Conservation (phyloP, 2,113 vertebrate species). For the Brienomyrus brachyistius region DNA sequence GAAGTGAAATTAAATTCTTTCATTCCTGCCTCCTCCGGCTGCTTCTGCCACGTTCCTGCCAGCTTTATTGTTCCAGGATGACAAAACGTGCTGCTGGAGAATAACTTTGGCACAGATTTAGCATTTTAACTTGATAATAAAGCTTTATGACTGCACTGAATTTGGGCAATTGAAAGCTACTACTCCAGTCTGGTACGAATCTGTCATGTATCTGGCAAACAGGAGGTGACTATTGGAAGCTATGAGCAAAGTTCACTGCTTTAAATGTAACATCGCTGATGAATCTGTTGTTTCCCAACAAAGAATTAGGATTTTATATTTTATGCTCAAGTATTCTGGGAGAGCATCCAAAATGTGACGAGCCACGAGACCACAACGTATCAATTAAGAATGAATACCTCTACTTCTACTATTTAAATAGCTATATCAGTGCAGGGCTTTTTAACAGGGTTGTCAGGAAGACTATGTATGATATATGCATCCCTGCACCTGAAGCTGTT, state of each 20-base stretch:
- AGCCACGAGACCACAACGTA: conserved; percentile 37
- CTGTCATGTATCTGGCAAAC: background rate
- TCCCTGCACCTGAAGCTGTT: conserved; percentile 28
- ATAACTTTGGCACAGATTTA: conserved; percentile 9
- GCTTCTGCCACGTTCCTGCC: background rate
- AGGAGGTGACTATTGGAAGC: background rate
- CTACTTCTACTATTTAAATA: conserved; percentile 28
- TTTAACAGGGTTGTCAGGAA: conserved; percentile 30
- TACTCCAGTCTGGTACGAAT: conserved; percentile 7
- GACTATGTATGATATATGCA: conserved; percentile 15
- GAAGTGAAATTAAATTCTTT: background rate
- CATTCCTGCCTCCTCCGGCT: background rate
- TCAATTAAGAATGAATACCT: conserved; percentile 48
- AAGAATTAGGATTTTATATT: conserved; percentile 50
- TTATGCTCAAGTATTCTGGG: conserved; percentile 52
- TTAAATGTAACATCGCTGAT: background rate
- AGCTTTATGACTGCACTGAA: conserved; percentile 2
- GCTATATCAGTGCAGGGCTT: conserved; percentile 28
- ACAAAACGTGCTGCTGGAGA: background rate
- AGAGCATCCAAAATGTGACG: conserved; percentile 51
- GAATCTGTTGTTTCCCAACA: background rate
- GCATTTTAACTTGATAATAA: conserved; percentile 15
- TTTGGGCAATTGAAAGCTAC: background rate
- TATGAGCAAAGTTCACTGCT: background rate
- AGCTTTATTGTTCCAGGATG: background rate